These are phyloP conservation scores for Neoarius graeffei DNA, from an alignment of 2,113 vertebrate genomes.

Conservation along the genomic window DNA sequence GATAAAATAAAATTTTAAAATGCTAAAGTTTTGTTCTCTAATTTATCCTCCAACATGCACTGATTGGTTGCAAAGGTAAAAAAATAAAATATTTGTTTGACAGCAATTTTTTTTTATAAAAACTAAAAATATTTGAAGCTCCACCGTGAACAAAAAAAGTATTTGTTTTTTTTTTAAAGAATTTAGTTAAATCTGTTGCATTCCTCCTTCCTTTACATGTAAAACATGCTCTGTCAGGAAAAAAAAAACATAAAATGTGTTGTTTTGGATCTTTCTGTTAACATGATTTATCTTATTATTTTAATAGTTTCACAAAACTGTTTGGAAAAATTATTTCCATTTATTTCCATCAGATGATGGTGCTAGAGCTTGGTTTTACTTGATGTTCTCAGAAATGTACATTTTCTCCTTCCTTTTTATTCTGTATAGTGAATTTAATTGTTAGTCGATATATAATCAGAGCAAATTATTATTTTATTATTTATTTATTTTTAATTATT, in stretches of 20 bases:
- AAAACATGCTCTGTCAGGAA: too few relatives aligned
- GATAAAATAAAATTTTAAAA: not conserved
- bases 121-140: too few relatives aligned
- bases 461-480: not conserved
- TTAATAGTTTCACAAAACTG: too few relatives aligned
- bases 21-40: not conserved
- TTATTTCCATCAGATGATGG: not conserved
- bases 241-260: too few relatives aligned
- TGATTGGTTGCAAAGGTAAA: not conserved
- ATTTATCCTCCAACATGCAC: not conserved
- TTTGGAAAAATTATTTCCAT: too few relatives aligned
- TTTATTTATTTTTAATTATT: not conserved
- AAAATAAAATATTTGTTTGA: not conserved
- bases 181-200: too few relatives aligned
- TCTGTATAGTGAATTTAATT: not conserved
- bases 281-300: too few relatives aligned
- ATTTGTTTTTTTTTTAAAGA: too few relatives aligned
- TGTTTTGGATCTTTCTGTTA: too few relatives aligned
- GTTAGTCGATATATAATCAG: not conserved
- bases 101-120: too few relatives aligned
- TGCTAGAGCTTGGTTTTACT: not conserved
- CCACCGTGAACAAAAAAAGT: too few relatives aligned
- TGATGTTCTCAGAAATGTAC: not conserved
- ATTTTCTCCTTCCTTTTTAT: not conserved
- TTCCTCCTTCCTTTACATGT: too few relatives aligned